Conservation (phyloP, 2,888 invertebrate species). For the Ichneumon xanthorius region DNA sequence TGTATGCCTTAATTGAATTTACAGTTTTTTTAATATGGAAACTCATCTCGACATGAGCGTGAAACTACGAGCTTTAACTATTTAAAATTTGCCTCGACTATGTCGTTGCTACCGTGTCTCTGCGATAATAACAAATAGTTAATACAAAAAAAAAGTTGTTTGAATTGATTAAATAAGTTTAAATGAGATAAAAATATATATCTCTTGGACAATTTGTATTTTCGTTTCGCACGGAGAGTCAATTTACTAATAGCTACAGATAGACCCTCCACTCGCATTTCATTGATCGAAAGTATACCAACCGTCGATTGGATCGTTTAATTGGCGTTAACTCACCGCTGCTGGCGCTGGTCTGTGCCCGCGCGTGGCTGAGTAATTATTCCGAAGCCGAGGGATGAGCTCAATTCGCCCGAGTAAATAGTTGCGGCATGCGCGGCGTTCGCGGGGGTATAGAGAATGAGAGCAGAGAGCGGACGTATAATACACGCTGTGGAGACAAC, state of each 20-base stretch:
- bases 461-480: constrained; percentile 22
- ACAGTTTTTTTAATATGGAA: constrained; percentile 81
- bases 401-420: constrained; percentile 61
- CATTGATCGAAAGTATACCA: constrained; percentile 30
- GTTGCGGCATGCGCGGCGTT: constrained; percentile 18
- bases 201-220: not conserved
- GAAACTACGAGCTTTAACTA: not conserved
- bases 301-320: constrained; percentile 48
- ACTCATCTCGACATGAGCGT: constrained; percentile 49
- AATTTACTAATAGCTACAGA: constrained; percentile 49
- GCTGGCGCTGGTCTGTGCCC: constrained; percentile 14
- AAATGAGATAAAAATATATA: no score
- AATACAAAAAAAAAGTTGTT: not conserved
- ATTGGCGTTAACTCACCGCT: constrained; percentile 52
- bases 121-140: not conserved
- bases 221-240: not conserved
- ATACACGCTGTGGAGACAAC: constrained; percentile 27
- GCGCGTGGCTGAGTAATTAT: constrained; percentile 59
- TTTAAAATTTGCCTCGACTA: not conserved
- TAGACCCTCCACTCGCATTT: constrained; percentile 13
- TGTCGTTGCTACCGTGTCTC: not conserved
- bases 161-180: no score
- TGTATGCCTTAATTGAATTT: constrained; percentile 83
- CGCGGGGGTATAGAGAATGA: constrained; percentile 44
- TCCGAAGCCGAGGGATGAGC: constrained; percentile 51